These are phyloP conservation scores for Eurystomus glaucurus DNA, from an alignment of 2,797 vertebrate genomes.

Conservation along the genomic window DNA sequence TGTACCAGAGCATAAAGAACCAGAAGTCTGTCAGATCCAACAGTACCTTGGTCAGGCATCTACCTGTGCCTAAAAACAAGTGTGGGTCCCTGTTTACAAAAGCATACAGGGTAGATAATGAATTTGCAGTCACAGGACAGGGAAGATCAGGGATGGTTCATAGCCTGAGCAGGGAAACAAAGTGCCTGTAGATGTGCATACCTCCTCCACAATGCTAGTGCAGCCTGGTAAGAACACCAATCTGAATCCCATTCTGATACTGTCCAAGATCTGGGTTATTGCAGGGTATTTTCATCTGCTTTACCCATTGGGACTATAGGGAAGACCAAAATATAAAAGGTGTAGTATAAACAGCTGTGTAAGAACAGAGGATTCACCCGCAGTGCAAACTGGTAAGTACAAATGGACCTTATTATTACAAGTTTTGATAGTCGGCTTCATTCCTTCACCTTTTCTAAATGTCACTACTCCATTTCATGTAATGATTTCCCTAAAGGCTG, in stretches of 20 bases:
- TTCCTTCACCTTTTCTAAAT: background rate
- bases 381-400: background rate
- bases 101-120: background rate
- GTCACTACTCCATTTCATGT: background rate
- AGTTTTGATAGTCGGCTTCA: background rate
- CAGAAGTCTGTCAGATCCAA: background rate
- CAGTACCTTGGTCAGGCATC: background rate
- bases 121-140: background rate
- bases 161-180: background rate
- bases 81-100: background rate
- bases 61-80: background rate
- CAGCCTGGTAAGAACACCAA: background rate
- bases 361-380: background rate
- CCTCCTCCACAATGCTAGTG: background rate
- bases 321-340: background rate
- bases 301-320: background rate
- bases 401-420: background rate
- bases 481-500: background rate
- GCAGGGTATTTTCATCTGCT: background rate
- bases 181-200: background rate
- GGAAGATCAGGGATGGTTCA: rapidly evolving
- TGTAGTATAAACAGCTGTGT: background rate
- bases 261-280: background rate
- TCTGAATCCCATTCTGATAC: background rate
- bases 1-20: background rate